Percentiles rank a stretch among this genome's conserved stretches.
phyloP scores from a whole-genome alignment of 1,140 invertebrate genomes.

The Papilio machaon region DNA sequence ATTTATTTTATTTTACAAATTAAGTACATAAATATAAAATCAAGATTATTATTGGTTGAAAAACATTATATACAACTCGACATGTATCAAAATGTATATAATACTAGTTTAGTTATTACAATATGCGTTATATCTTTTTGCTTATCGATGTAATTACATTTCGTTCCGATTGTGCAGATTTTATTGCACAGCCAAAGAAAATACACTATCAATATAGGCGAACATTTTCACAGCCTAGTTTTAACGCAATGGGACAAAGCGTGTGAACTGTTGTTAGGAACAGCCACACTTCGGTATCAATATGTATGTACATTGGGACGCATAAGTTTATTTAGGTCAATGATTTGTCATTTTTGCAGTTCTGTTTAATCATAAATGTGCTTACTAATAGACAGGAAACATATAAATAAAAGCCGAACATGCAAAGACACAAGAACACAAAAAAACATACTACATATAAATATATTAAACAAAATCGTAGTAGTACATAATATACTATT shows the following conservation, averaged over 20 bases:
- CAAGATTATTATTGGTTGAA: not conserved
- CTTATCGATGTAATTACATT: conserved; percentile 34
- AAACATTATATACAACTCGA: not conserved
- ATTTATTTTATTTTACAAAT: too few species aligned
- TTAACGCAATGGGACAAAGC: conserved; percentile 19
- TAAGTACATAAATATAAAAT: too few species aligned
- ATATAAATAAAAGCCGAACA: not conserved
- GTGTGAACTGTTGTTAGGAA: conserved; percentile 28
- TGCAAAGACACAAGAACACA: too few species aligned
- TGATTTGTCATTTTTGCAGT: conserved; percentile 20
- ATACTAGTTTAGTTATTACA: not conserved
- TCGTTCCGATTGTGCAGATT: conserved; percentile 30
- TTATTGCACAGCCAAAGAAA: not conserved
- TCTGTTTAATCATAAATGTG: conserved; percentile 18
- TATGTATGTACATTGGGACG: not conserved
- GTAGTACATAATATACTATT: too few species aligned
- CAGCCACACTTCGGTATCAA: not conserved
- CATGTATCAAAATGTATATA: not conserved
- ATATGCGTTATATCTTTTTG: not conserved
- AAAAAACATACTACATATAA: not conserved
- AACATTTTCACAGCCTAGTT: conserved; percentile 33
- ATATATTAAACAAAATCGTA: too few species aligned
- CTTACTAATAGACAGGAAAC: not conserved
- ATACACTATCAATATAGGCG: not conserved
- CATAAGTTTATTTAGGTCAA: conserved; percentile 25